Evolutionary conservation across 2,888 invertebrate genomes (phyloP), one percentile per base, ranked within the genome.

Genomic region (Andrena marginata): DNA sequence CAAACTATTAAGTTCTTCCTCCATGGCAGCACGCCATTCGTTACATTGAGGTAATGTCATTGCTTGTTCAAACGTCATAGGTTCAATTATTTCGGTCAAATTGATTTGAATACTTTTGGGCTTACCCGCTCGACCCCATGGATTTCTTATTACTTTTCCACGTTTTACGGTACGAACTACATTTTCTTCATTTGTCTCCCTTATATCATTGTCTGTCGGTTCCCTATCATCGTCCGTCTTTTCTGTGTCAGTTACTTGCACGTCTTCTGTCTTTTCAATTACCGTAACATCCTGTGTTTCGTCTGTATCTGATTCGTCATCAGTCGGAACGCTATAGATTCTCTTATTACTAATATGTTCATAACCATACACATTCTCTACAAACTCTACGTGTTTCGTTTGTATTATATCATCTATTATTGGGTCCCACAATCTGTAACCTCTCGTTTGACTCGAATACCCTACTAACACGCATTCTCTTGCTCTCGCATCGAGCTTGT

Each of bases 61-160:
- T 0, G 83, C 83, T 23, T 80, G 49, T 23, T 80, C 67, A 10
- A 63, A 76, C 0, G 75, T 76, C 2, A 4, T 49, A 0, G 79
- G 79, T 33, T 82, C 79, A 1, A 51, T 8, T 42, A 79, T 4
- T 68, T 75, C 71, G 1, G 75, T 8, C 29, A 75, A n/a, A 20
- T 79, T 79, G 0, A 68, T 31, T 23, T 79, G 48, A 10, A 77
- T 56, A 10, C 60, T 49, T 8, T 69, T 73, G 0, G 77, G 69
- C 26, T 81, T 77, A 0, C 73, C 73, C 13, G 2, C 13, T 6
- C 81, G n/a, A 8, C 81, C 77, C 59, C 51, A 77, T 2, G 69
- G 73, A 10, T 73, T 81, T 10, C 60, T 77, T n/a, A 73, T 10
- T 20, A 81, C 42, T 56, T 81, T 81, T n/a, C n/a, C n/a, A 13